A percentile compares a stretch with the other conserved stretches of the same genome.
Evolutionary conservation across 2,797 vertebrate species (phyloP).

Genomic region (Eutrigla gurnardus): DNA sequence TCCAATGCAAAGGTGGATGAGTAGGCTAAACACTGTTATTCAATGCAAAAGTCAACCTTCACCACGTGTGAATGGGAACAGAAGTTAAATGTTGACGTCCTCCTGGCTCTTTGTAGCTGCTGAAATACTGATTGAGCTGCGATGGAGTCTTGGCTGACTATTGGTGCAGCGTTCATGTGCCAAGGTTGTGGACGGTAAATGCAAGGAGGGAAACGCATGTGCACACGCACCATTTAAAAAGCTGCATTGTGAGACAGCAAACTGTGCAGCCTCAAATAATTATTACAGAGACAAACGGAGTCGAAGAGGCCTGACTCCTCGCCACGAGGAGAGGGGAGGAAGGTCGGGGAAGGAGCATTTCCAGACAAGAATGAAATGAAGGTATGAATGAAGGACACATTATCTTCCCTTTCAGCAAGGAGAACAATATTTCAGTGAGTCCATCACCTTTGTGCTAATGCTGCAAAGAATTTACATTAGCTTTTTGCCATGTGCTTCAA

Average conservation of each 20-base stretch:
- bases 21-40: conserved; percentile 47
- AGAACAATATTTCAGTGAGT: conserved; percentile 41
- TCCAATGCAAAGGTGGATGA: conserved; percentile 56
- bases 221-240: conserved; percentile 70
- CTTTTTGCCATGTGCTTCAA: conserved; percentile 4
- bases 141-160: conserved; percentile 37
- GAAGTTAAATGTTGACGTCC: conserved; percentile 75
- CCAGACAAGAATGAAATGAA: conserved; percentile 64
- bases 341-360: conserved; percentile 19
- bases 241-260: conserved; percentile 64
- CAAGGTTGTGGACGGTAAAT: conserved; percentile 75
- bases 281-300: conserved; percentile 46
- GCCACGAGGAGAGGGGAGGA: conserved; percentile 26
- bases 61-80: conserved; percentile 64
- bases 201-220: conserved; percentile 42
- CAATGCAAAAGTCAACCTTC: conserved; percentile 74
- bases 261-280: conserved; percentile 68
- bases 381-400: conserved; percentile 65
- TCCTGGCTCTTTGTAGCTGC: conserved; percentile 54
- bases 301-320: conserved; percentile 54
- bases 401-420: conserved; percentile 47
- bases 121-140: conserved; percentile 62
- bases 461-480: conserved; percentile 16
- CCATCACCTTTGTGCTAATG: conserved; percentile 47
- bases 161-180: conserved; percentile 48